phyloP scores from a whole-genome alignment of 2,113 vertebrate species.

The Boleophthalmus pectinirostris region DNA sequence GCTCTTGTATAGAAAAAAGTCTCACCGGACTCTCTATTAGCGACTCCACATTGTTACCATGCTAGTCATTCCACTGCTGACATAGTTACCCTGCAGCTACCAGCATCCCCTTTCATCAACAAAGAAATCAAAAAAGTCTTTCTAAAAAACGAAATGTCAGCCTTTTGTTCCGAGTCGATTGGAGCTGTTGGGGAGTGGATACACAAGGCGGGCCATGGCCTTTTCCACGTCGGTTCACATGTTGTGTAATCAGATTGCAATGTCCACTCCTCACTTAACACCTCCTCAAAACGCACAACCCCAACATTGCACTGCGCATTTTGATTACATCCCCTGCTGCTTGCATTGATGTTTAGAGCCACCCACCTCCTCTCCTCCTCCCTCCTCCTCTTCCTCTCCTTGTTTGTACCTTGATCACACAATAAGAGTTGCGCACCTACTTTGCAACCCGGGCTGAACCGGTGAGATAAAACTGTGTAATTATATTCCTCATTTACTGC shows the following conservation, averaged over 20 bases:
- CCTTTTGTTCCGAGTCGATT: conserved; percentile 38
- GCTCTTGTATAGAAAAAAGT: background rate
- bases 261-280: conserved; percentile 56
- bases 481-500: conserved; percentile 77
- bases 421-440: conserved; percentile 22
- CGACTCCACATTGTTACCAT: conserved; percentile 18
- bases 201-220: conserved; percentile 30
- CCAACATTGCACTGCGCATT: conserved; percentile 47
- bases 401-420: conserved; percentile 50
- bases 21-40: background rate
- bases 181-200: conserved; percentile 38
- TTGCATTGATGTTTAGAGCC: conserved; percentile 49
- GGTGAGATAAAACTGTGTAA: conserved; percentile 73
- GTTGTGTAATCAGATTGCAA: conserved; percentile 55
- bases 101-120: conserved; percentile 18
- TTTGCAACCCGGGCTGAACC: conserved; percentile 51
- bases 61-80: conserved; percentile 11
- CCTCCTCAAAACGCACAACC: conserved; percentile 51
- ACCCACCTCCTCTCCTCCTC: conserved; percentile 32
- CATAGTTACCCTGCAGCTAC: conserved; percentile 23
- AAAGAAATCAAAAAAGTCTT: conserved; percentile 30
- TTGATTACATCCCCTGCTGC: conserved; percentile 63
- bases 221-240: conserved; percentile 49
- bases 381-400: conserved; percentile 4
- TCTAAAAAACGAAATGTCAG: conserved; percentile 45